These are phyloP conservation scores for Lithophane ornitopus DNA, from an alignment of 2,888 invertebrate genomes.

Conservation along the genomic window DNA sequence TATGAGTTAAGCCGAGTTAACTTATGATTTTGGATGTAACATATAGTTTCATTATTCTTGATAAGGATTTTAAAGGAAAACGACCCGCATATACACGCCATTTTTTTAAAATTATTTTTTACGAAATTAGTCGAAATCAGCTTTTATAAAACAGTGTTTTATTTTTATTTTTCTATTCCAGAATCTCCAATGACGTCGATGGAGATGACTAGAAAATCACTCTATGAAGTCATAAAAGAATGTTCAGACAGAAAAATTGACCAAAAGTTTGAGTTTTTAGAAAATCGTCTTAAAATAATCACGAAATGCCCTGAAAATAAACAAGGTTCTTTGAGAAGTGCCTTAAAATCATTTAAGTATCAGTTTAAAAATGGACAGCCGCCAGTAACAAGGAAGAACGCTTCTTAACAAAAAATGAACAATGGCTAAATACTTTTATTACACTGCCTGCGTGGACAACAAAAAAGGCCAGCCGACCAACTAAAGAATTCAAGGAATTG, in stretches of 20 bases:
- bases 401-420: slow-evolving; percentile 23
- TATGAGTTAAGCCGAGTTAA: slow-evolving; percentile 6
- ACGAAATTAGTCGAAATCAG: no score
- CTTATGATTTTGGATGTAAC: slow-evolving; percentile 9
- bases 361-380: slow-evolving; percentile 30
- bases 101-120: not conserved
- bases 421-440: slow-evolving; percentile 15
- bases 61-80: slow-evolving; percentile 12
- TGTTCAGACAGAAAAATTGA: slow-evolving; percentile 11
- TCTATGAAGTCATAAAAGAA: slow-evolving; percentile 15
- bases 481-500: no score
- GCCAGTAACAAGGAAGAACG: slow-evolving; percentile 26
- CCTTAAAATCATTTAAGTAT: slow-evolving; percentile 2
- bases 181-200: not conserved
- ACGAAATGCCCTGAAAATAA: slow-evolving; percentile 25
- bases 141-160: no score
- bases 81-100: slow-evolving; percentile 5
- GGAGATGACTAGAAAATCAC: slow-evolving; percentile 26
- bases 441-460: slow-evolving; percentile 15
- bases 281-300: slow-evolving; percentile 14
- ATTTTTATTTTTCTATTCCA: no score
- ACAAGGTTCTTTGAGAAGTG: not conserved
- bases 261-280: slow-evolving; percentile 10
- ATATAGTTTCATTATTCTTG: slow-evolving; percentile 1
- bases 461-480: no score